Evolutionary conservation across 2,113 vertebrate genomes (phyloP).

Genomic region (Xenopus tropicalis): UCB_Xtro_10.0 CM004443.2:83551501-83552000

Average conservation of each 20-base stretch:
- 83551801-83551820: no score
- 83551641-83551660: conserved; percentile 21
- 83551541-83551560: conserved; percentile 10
- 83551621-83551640: conserved; percentile 20
- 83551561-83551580: conserved; percentile 22
- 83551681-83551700: conserved; percentile 22
- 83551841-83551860: no score
- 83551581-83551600: conserved; percentile 5
- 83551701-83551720: conserved; percentile 17
- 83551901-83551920: no score
- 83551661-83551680: conserved; percentile 37
- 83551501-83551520: background rate
- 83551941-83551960: no score
- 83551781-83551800: no score
- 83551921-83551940: no score
- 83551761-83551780: background rate
- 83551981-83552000: no score
- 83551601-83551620: conserved; percentile 11
- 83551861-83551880: no score
- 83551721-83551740: background rate
- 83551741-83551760: background rate
- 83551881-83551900: no score
- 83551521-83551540: conserved; percentile 7
- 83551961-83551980: no score
- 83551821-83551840: no score